phyloP scores from a whole-genome alignment of 1,140 invertebrate species.

The Polyergus mexicanus region DNA sequence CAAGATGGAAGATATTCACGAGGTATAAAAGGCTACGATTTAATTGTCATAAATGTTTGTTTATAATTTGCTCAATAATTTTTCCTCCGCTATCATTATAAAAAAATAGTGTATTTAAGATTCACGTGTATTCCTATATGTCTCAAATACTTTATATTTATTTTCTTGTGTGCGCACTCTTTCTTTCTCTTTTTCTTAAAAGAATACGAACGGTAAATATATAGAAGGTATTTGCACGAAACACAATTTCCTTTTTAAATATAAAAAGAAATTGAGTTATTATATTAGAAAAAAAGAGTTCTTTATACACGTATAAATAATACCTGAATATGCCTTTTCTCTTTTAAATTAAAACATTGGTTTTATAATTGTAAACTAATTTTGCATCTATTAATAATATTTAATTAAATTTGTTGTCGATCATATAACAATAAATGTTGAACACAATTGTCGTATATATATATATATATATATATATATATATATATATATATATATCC shows the following conservation, averaged over 20 bases:
- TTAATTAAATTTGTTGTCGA: background rate
- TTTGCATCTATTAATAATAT: background rate
- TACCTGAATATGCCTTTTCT: background rate
- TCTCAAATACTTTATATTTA: background rate
- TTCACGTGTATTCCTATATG: background rate
- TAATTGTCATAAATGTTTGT: background rate
- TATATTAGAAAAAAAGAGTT: background rate
- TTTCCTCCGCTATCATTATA: background rate
- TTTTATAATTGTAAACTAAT: background rate
- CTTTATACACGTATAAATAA: background rate
- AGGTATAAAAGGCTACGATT: background rate
- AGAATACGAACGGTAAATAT: background rate
- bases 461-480: background rate
- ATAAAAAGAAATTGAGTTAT: background rate
- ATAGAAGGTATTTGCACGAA: background rate
- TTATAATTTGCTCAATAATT: background rate
- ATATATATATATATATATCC: background rate
- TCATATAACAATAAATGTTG: background rate
- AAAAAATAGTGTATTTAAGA: constrained; percentile 1
- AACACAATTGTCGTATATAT: background rate
- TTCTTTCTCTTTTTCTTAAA: background rate
- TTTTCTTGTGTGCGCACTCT: background rate
- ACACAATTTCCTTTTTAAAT: background rate
- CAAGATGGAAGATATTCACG: background rate
- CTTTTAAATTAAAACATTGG: background rate